phyloP scores from a whole-genome alignment of 2,888 invertebrate species.

The Anaspis maculata region DNA sequence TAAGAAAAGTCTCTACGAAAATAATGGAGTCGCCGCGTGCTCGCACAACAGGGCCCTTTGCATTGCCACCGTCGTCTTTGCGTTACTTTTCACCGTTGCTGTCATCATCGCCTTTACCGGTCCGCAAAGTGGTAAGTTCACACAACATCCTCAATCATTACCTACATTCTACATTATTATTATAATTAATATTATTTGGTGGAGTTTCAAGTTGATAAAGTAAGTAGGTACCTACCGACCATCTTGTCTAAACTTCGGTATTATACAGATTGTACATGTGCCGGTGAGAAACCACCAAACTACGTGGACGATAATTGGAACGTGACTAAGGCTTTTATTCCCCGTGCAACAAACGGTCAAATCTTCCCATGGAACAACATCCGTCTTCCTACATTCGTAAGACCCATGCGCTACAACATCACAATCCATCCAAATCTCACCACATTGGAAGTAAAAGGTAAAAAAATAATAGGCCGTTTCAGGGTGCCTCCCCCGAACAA shows the following conservation, averaged over 20 bases:
- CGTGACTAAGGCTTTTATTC: conserved; percentile 53
- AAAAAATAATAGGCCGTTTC: no score
- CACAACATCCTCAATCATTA: not conserved
- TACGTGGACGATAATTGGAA: conserved; percentile 55
- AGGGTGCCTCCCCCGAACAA: conserved; percentile 1
- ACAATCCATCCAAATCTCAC: conserved; percentile 90
- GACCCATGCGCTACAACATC: conserved; percentile 77
- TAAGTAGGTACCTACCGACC: no score
- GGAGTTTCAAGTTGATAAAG: no score
- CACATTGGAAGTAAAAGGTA: conserved; percentile 81
- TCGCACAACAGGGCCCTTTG: conserved; percentile 79
- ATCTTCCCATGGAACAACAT: conserved; percentile 70
- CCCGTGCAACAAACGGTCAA: conserved; percentile 65
- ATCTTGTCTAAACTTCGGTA: no score
- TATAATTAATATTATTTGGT: no score
- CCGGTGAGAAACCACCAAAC: conserved; percentile 56
- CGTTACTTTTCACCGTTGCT: conserved; percentile 72
- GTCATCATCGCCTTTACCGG: conserved; percentile 86
- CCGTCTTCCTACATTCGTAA: conserved; percentile 68
- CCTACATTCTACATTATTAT: not conserved
- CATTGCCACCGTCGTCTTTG: conserved; percentile 70
- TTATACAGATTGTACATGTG: conserved; percentile 60
- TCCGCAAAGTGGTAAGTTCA: conserved; percentile 66
- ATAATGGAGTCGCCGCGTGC: conserved; percentile 75
- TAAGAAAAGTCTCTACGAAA: conserved; percentile 62